phyloP scores from a whole-genome alignment of 35 echinoderm and acorn worm genomes.

The Acanthaster planci region DNA sequence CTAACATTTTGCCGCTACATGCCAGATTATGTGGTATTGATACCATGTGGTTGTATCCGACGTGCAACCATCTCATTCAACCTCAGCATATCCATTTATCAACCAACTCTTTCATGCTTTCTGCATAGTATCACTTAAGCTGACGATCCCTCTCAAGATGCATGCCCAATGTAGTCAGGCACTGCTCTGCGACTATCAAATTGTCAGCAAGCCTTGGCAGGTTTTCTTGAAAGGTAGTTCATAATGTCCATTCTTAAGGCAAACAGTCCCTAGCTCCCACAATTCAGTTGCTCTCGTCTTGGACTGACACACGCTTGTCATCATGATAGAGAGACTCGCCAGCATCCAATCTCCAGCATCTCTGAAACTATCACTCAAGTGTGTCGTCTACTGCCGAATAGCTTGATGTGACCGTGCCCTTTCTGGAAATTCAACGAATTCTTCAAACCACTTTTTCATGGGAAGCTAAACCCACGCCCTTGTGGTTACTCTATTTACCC shows the following conservation, averaged over 20 bases:
- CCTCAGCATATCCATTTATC: slow-evolving; percentile 52
- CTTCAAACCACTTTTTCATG: slow-evolving; percentile 52
- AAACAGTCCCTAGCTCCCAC: slow-evolving; percentile 25
- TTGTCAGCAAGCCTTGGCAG: slow-evolving; percentile 49
- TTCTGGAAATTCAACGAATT: not conserved
- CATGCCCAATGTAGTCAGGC: slow-evolving; percentile 24
- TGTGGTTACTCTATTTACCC: slow-evolving; percentile 52
- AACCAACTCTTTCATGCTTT: slow-evolving; percentile 37
- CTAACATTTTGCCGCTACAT: no score
- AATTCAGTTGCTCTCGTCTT: slow-evolving; percentile 11
- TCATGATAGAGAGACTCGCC: slow-evolving; percentile 8
- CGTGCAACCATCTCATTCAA: slow-evolving; percentile 35
- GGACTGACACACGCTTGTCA: not conserved
- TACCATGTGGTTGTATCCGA: no score
- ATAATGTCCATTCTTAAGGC: slow-evolving; percentile 51
- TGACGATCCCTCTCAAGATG: slow-evolving; percentile 39
- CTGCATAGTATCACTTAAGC: slow-evolving; percentile 45
- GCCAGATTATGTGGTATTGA: no score
- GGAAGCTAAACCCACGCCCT: not conserved
- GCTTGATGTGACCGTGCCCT: not conserved
- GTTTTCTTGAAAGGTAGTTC: slow-evolving; percentile 48
- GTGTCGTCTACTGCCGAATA: not conserved
- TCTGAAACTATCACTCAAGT: slow-evolving; percentile 31
- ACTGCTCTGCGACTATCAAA: slow-evolving; percentile 36
- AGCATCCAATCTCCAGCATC: slow-evolving; percentile 28